Conservation (phyloP, 2,113 vertebrate species). For the Mirounga angustirostris region DNA sequence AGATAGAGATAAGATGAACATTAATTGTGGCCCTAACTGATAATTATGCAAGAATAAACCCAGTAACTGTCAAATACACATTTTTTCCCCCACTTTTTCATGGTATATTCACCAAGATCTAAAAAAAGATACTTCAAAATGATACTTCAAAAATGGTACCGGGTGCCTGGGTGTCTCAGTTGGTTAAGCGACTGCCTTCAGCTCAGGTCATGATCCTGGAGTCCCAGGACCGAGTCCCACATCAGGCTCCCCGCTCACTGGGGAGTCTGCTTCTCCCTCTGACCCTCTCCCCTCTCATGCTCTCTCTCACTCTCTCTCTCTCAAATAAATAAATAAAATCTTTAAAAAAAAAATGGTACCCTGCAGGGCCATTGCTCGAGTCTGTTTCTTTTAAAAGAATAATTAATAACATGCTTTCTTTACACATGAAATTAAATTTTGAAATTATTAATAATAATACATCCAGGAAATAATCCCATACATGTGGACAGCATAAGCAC, state of each 20-base stretch:
- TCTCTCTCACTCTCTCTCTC: no score
- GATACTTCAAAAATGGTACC: not conserved
- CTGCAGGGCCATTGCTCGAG: not conserved
- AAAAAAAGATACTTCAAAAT: not conserved
- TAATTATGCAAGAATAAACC: not conserved
- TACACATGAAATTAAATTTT: not conserved
- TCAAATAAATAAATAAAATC: no score
- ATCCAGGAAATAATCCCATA: not conserved
- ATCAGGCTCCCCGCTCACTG: no score
- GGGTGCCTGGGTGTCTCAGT: no score
- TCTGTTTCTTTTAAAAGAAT: not conserved
- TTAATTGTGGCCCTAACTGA: not conserved
- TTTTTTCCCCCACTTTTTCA: not conserved
- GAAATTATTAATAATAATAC: not conserved
- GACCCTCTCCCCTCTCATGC: no score
- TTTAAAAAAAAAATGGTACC: not conserved
- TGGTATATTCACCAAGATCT: not conserved
- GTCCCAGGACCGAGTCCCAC: no score
- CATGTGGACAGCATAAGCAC: not conserved
- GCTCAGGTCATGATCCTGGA: no score
- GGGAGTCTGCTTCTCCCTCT: no score
- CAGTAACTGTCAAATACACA: not conserved
- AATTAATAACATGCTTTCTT: not conserved
- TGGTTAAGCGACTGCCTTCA: no score
- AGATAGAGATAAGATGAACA: not conserved